phyloP scores from a whole-genome alignment of 2,888 invertebrate genomes.

The Stenotaenia linearis region DNA sequence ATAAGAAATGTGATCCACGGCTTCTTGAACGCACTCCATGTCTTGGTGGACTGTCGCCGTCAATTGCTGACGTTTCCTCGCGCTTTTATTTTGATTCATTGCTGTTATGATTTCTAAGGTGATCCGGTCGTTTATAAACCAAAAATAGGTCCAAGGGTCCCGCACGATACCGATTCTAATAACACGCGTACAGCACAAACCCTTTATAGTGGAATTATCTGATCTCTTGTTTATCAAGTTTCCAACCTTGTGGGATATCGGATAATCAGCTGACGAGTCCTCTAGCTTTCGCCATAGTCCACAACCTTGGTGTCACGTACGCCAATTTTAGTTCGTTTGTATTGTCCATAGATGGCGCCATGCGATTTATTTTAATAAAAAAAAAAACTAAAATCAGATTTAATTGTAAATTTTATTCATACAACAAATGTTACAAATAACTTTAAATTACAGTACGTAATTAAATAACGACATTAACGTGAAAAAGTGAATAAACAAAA shows the following conservation, averaged over 20 bases:
- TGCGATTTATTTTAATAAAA: not conserved
- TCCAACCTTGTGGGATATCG: not conserved
- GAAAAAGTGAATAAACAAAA: not conserved
- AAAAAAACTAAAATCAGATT: too few species aligned
- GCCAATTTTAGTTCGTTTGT: not conserved
- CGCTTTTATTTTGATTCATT: not conserved
- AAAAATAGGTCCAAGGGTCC: too few species aligned
- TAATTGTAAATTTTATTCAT: too few species aligned
- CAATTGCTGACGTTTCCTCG: not conserved
- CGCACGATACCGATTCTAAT: too few species aligned
- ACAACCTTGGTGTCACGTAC: not conserved
- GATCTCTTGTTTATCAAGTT: not conserved
- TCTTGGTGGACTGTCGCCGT: not conserved
- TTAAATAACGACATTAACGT: not conserved
- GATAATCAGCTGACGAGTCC: not conserved
- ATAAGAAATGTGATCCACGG: not conserved
- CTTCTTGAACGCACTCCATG: not conserved
- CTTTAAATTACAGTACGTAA: not conserved
- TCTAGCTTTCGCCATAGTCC: not conserved
- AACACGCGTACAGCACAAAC: too few species aligned
- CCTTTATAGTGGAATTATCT: not conserved
- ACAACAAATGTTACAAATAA: too few species aligned
- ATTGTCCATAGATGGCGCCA: not conserved
- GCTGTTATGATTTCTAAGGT: not conserved
- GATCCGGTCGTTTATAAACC: too few species aligned